Evolutionary conservation across 2,888 invertebrate genomes (phyloP).

Genomic region (Lepidocyrtoides sp.): DNA sequence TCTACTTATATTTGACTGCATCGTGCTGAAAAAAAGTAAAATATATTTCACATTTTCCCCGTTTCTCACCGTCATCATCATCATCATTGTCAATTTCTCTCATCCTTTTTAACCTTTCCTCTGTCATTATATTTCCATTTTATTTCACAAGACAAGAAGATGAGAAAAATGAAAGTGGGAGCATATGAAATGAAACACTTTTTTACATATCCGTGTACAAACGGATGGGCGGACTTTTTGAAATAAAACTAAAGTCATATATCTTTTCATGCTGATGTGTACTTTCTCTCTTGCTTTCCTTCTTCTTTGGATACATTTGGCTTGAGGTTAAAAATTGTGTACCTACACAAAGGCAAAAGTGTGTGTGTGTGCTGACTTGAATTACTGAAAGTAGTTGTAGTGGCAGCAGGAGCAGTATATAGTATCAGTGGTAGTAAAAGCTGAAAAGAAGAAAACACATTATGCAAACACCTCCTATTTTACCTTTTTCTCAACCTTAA

Average conservation of each 20-base stretch:
- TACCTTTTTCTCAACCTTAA: constrained; percentile 26
- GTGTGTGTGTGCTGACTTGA: too few relatives aligned
- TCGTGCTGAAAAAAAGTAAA: neutral
- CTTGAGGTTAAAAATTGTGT: constrained; percentile 26
- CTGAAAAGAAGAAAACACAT: constrained; percentile 49
- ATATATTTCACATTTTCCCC: neutral
- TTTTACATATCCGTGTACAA: neutral
- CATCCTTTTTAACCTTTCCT: constrained; percentile 28
- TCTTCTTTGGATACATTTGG: neutral
- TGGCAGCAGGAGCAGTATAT: neutral
- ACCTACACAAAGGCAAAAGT: neutral
- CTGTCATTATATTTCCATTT: constrained; percentile 21
- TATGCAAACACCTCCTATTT: constrained; percentile 64
- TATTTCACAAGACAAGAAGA: neutral
- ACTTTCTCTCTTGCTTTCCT: constrained; percentile 1
- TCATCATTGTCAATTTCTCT: neutral
- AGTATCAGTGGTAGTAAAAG: constrained; percentile 19
- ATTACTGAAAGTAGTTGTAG: neutral
- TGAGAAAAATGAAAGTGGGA: neutral
- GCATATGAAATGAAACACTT: neutral
- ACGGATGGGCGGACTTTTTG: constrained; percentile 10
- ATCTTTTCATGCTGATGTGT: constrained; percentile 39
- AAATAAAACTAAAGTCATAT: constrained; percentile 22
- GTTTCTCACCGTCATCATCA: neutral
- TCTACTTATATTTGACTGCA: neutral